Conservation (phyloP, 2,888 invertebrate species). For the Timema cristinae region DNA sequence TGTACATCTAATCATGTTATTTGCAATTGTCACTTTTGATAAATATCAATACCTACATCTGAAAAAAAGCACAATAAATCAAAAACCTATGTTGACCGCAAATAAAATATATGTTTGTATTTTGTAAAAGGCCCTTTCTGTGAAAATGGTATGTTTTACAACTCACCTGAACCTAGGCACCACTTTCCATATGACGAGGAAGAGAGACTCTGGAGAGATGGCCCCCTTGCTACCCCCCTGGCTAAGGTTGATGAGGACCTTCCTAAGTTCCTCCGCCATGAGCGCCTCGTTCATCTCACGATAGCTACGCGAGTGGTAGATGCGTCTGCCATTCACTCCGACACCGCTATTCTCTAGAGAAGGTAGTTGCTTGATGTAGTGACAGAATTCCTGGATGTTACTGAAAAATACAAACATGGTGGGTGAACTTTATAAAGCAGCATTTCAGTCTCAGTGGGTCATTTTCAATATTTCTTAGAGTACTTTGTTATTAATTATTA, state of each 20-base stretch:
- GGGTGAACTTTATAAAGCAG: neutral
- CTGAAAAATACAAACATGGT: constrained; percentile 45
- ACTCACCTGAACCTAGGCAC: constrained; percentile 67
- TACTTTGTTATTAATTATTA: neutral
- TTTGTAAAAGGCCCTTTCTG: too few relatives aligned
- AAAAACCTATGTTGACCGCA: too few relatives aligned
- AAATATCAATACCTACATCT: too few relatives aligned
- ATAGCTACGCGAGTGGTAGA: constrained; percentile 58
- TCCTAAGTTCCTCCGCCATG: constrained; percentile 74
- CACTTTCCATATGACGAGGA: constrained; percentile 79
- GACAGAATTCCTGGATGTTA: constrained; percentile 78
- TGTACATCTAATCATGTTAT: too few relatives aligned
- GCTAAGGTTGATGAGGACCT: constrained; percentile 68
- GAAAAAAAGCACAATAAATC: too few relatives aligned
- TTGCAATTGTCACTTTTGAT: too few relatives aligned
- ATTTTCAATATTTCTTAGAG: neutral
- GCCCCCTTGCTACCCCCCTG: constrained; percentile 68
- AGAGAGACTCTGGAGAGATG: constrained; percentile 75
- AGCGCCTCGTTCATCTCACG: constrained; percentile 65
- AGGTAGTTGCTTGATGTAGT: constrained; percentile 74
- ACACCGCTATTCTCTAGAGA: constrained; percentile 55
- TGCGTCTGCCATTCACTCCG: constrained; percentile 46
- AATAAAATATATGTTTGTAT: too few relatives aligned
- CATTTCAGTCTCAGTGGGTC: neutral
- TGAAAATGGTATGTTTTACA: too few relatives aligned